These are phyloP conservation scores for Dorcus parallelipipedus DNA, from an alignment of 2,888 invertebrate species.

Conservation along the genomic window DNA sequence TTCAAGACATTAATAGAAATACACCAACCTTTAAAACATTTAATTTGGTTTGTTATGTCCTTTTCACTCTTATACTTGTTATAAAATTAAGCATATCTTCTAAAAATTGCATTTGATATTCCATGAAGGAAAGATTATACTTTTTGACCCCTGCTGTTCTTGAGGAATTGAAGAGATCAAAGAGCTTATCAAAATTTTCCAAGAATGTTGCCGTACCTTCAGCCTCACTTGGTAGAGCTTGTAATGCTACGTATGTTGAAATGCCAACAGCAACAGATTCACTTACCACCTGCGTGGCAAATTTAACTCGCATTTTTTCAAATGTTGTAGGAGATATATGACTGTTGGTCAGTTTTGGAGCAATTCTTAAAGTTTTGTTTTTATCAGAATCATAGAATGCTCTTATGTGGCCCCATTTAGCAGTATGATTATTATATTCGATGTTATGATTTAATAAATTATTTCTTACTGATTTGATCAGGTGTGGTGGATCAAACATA, in stretches of 20 bases:
- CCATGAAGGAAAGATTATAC: constrained; percentile 5
- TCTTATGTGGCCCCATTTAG: constrained; percentile 18
- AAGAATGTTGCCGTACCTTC: constrained; percentile 20
- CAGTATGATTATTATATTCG: constrained; percentile 9
- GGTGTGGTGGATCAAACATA: constrained; percentile 24
- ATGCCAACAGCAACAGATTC: constrained; percentile 24
- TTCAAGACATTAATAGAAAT: too few relatives aligned
- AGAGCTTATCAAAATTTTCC: constrained; percentile 26
- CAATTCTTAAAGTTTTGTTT: constrained; percentile 12
- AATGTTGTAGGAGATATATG: constrained; percentile 25
- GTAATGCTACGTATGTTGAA: constrained; percentile 20
- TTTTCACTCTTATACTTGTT: too few relatives aligned
- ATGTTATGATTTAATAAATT: constrained; percentile 22
- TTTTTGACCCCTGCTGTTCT: constrained; percentile 5
- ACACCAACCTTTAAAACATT: too few relatives aligned
- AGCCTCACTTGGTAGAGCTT: constrained; percentile 18
- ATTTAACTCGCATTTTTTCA: constrained; percentile 27
- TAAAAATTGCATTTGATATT: constrained; percentile 22
- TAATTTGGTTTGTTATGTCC: too few relatives aligned
- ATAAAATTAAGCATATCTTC: constrained; percentile 3
- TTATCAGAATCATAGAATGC: constrained; percentile 24
- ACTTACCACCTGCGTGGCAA: constrained; percentile 26
- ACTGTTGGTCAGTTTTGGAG: constrained; percentile 23
- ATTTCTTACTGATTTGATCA: constrained; percentile 22
- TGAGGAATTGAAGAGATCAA: constrained; percentile 28